These are phyloP conservation scores for Apteryx owenii DNA, from an alignment of 2,113 vertebrate genomes.

Conservation along the genomic window DNA sequence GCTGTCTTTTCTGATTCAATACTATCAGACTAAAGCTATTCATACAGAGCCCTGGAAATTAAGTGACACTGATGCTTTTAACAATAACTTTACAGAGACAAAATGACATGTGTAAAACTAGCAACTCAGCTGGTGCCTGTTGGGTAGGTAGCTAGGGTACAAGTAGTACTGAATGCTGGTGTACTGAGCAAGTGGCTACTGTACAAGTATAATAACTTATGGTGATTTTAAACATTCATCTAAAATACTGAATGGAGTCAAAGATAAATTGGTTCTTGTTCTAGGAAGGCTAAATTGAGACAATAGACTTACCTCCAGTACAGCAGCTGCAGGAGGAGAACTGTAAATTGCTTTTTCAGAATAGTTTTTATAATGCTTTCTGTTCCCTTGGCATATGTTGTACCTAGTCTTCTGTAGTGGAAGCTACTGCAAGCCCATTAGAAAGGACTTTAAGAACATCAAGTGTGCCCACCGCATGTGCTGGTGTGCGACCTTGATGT, in stretches of 20 bases:
- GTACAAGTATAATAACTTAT: background rate
- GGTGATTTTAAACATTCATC: background rate
- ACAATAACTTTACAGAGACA: background rate
- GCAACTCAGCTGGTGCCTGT: background rate
- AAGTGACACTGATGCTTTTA: background rate
- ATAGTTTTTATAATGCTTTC: background rate
- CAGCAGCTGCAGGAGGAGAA: background rate
- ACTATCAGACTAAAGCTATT: background rate
- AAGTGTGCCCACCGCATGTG: background rate
- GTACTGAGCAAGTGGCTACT: background rate
- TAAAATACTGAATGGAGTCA: background rate
- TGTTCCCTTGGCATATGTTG: background rate
- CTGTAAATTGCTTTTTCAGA: background rate
- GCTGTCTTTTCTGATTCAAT: background rate
- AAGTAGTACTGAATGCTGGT: background rate
- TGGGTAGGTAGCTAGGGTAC: background rate
- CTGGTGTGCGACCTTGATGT: background rate
- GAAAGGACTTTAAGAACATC: background rate
- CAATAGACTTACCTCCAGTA: background rate
- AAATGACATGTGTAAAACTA: background rate
- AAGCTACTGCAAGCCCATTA: background rate
- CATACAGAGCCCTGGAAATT: background rate
- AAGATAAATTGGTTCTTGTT: background rate
- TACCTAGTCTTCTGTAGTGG: rapidly evolving
- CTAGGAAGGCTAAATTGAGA: background rate